phyloP scores from a whole-genome alignment of 2,797 vertebrate species.

The Urocyon cinereoargenteus region DNA sequence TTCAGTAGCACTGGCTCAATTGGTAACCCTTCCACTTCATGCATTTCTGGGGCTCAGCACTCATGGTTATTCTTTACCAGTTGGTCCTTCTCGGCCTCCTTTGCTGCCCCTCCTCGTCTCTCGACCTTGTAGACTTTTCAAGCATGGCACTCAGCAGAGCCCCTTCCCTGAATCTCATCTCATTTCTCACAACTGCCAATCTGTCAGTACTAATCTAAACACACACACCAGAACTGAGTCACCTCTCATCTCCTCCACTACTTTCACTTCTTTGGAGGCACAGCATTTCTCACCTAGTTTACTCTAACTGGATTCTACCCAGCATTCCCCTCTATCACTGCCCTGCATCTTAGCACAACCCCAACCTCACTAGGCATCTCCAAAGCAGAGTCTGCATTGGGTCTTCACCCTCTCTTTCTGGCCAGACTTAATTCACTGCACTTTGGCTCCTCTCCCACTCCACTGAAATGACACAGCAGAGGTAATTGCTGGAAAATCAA shows the following conservation, averaged over 20 bases:
- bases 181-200: not conserved
- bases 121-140: not conserved
- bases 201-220: not conserved
- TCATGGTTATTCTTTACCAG: not conserved
- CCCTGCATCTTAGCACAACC: not conserved
- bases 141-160: not conserved
- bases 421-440: not conserved
- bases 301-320: not conserved
- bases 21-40: not conserved
- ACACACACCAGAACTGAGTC: not conserved
- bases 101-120: not conserved
- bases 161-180: not conserved
- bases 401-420: not conserved
- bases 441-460: not conserved
- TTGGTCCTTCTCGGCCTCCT: not conserved
- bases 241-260: not conserved
- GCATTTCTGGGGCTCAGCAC: not conserved
- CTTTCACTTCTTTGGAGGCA: not conserved
- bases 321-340: not conserved
- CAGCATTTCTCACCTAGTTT: not conserved
- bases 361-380: not conserved
- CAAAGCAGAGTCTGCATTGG: not conserved
- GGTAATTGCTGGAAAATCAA: not conserved
- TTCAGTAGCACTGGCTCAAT: not conserved
- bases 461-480: not conserved